Percentiles rank a stretch among this genome's conserved stretches.
These are phyloP conservation scores for Drosophila dunni DNA, from an alignment of 1,140 invertebrate genomes.

Conservation along the genomic window DNA sequence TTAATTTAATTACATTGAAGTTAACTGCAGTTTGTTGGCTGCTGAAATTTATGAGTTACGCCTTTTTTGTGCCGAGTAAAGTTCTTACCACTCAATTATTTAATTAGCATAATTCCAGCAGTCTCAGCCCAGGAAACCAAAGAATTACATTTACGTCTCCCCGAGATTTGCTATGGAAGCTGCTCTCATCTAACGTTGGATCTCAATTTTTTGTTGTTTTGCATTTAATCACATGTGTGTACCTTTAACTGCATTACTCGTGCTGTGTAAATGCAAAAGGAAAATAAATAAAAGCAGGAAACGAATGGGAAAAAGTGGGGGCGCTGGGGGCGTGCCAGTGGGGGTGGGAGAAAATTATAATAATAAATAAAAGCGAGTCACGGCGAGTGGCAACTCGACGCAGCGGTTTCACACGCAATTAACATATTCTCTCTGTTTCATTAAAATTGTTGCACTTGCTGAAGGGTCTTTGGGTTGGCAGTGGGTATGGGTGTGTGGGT, in stretches of 20 bases:
- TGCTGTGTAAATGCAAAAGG: conserved; percentile 28
- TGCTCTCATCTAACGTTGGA: conserved; percentile 15
- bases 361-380: conserved; percentile 73
- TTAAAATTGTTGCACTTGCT: conserved; percentile 76
- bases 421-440: conserved; percentile 80
- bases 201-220: not conserved
- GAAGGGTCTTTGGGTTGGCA: conserved; percentile 13
- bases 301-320: conserved; percentile 18
- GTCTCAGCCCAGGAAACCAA: conserved; percentile 12
- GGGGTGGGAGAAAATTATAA: conserved; percentile 56
- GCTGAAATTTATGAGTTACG: not conserved
- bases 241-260: conserved; percentile 39
- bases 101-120: conserved; percentile 46
- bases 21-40: not conserved
- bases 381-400: conserved; percentile 64
- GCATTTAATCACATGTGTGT: conserved; percentile 11
- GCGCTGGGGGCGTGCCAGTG: no score
- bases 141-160: conserved; percentile 28
- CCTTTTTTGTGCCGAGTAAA: not conserved
- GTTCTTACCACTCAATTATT: conserved; percentile 27
- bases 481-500: no score
- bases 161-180: conserved; percentile 3
- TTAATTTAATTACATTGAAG: not conserved
- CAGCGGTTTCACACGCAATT: conserved; percentile 82
- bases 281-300: conserved; percentile 10